Conservation (phyloP, 2,888 invertebrate genomes). For the Siphlonurus alternatus region DNA sequence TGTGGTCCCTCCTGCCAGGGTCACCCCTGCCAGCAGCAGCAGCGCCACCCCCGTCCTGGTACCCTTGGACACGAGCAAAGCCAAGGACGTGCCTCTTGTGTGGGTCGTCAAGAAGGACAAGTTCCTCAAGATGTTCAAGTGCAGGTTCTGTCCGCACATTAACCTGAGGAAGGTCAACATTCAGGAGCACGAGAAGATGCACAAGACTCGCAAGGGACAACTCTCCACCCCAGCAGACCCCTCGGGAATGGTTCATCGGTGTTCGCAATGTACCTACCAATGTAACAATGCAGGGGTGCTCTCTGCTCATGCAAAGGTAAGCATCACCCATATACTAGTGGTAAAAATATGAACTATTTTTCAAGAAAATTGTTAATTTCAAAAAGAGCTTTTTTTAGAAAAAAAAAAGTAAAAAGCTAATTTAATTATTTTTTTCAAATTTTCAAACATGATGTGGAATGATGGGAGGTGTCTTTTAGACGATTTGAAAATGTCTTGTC, state of each 20-base stretch:
- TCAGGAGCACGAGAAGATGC: slow-evolving; percentile 70
- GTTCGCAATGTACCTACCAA: slow-evolving; percentile 63
- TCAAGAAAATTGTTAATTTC: no score
- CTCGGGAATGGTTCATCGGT: slow-evolving; percentile 28
- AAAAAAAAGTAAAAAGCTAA: no score
- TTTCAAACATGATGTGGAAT: no score
- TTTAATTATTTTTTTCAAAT: no score
- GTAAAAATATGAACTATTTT: no score
- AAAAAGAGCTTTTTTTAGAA: no score
- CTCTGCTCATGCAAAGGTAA: slow-evolving; percentile 38
- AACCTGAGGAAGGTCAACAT: slow-evolving; percentile 65
- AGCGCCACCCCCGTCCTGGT: slow-evolving; percentile 11
- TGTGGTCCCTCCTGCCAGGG: slow-evolving; percentile 18
- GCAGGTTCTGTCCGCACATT: slow-evolving; percentile 68
- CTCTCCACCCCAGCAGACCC: slow-evolving; percentile 6
- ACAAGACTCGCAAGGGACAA: slow-evolving; percentile 30
- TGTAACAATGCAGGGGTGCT: slow-evolving; percentile 45
- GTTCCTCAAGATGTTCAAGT: slow-evolving; percentile 68
- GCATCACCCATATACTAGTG: no score
- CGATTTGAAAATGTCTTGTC: no score
- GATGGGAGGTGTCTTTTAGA: no score
- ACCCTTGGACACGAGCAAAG: slow-evolving; percentile 12
- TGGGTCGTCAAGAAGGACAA: slow-evolving; percentile 58
- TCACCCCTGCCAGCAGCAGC: neutral
- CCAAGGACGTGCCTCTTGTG: slow-evolving; percentile 49